Evolutionary conservation across 2,888 invertebrate genomes (phyloP), one percentile per base, ranked within the genome.

Genomic region (Hemithea aestivaria): DNA sequence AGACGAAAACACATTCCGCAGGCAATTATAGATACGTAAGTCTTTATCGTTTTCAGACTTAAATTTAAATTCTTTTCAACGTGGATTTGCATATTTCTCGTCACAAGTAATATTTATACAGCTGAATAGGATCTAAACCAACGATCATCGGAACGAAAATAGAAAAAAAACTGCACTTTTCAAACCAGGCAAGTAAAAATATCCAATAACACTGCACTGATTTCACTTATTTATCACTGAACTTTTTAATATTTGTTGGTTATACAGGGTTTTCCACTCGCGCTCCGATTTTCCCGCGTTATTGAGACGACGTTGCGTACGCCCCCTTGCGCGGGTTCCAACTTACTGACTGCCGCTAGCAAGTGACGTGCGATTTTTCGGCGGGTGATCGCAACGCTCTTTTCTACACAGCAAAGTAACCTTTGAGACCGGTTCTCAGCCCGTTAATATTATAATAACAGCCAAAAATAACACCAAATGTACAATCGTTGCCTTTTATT

Each of bases 241-340:
- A 29, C 35, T 45, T 35, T 41, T 20, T 35, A 29, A 48, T 48
- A 46, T 38, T 32, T 29, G 25, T 37, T 33, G 35, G 22, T 29
- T 23, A 47, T 36, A 45, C 47, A 32, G 29, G 35, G 45, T 37
- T 56, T 51, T 48, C 35, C 42, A 58, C 57, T 54, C 47, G 48
- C 48, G 53, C 45, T 61, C 40, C 50, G 53, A 56, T 57, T 73
- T 79, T 78, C 70, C 75, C 78, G 79, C 78, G 75, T 27, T 63
- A 58, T 70, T 66, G 22, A 29, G 45, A 51, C 27, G 45, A 48
- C 56, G 53, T 60, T 58, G 52, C 69, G 76, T 68, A 63, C 61
- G 55, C 53, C 60, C 70, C 61, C 55, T 39, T 34, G 53, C 44
- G 39, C 46, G 48, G 51, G 56, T 36, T 43, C 41, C 44, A 48